Evolutionary conservation across 2,113 vertebrate genomes (phyloP).

Genomic region (Cryptomyrus ogoouensis): DNA sequence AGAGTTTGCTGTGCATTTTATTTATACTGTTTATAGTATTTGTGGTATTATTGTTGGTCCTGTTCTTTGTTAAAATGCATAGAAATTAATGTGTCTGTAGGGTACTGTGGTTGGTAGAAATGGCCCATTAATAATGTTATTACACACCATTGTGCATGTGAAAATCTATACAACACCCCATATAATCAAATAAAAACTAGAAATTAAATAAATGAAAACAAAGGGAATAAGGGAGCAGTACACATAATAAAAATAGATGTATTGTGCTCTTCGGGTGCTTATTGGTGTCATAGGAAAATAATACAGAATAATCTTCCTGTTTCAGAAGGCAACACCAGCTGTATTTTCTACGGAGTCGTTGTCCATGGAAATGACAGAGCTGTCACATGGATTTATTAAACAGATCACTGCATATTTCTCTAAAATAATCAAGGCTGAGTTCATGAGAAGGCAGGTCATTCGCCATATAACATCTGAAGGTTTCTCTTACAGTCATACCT

Average conservation of each 20-base stretch:
- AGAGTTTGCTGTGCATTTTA: neutral
- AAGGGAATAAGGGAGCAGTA: neutral
- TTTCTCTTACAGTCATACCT: neutral
- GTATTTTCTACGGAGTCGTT: neutral
- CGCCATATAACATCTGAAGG: neutral
- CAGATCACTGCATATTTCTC: neutral
- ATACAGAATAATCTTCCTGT: neutral
- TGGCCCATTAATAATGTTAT: neutral
- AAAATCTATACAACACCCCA: neutral
- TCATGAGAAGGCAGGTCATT: neutral
- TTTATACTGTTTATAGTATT: neutral
- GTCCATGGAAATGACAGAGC: neutral
- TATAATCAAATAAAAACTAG: neutral
- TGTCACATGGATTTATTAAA: neutral
- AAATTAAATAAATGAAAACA: neutral
- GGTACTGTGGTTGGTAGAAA: neutral
- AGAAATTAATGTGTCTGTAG: neutral
- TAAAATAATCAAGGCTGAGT: neutral
- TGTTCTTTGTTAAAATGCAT: neutral
- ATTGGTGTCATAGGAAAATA: neutral
- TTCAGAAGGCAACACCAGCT: neutral
- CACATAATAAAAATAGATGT: conserved; percentile 1
- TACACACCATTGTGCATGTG: neutral
- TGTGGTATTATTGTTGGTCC: neutral
- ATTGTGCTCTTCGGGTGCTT: neutral